Conservation (phyloP, 1,140 invertebrate species). For the Fopius arisanus region DNA sequence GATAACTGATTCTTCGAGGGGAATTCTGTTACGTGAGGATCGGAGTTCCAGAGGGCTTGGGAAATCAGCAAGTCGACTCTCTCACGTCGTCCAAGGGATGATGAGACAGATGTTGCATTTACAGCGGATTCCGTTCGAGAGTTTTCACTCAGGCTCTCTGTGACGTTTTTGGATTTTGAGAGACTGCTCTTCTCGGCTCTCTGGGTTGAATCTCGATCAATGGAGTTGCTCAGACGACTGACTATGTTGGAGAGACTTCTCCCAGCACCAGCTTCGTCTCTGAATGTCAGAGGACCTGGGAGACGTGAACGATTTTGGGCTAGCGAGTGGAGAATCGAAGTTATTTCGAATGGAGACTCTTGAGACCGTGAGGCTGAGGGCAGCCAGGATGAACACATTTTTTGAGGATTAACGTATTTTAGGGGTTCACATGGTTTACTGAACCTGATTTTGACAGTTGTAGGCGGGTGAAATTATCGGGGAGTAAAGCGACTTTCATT, state of each 20-base stretch:
- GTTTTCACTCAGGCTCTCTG: background rate
- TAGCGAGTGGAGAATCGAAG: constrained; percentile 7
- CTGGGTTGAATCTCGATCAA: background rate
- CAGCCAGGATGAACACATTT: constrained; percentile 14
- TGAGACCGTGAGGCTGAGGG: background rate
- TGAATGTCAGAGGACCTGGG: background rate
- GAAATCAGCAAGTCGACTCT: background rate
- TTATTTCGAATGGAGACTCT: constrained; percentile 5
- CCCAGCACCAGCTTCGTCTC: background rate
- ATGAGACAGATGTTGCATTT: background rate
- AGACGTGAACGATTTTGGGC: background rate
- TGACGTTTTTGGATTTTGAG: background rate
- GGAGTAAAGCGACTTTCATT: background rate
- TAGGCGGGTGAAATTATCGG: background rate
- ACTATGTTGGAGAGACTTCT: constrained; percentile 1
- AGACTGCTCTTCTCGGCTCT: background rate
- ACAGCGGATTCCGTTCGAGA: background rate
- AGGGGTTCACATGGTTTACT: background rate
- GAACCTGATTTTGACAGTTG: constrained; percentile 13
- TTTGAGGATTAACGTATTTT: background rate
- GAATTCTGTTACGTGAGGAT: background rate
- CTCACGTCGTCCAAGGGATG: background rate
- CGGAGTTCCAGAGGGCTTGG: background rate
- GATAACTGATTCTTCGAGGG: background rate
- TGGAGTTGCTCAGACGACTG: background rate